Percentiles rank a stretch among this genome's conserved stretches.
Conservation (phyloP, 2,797 vertebrate species). For the Sciurus vulgaris region DNA sequence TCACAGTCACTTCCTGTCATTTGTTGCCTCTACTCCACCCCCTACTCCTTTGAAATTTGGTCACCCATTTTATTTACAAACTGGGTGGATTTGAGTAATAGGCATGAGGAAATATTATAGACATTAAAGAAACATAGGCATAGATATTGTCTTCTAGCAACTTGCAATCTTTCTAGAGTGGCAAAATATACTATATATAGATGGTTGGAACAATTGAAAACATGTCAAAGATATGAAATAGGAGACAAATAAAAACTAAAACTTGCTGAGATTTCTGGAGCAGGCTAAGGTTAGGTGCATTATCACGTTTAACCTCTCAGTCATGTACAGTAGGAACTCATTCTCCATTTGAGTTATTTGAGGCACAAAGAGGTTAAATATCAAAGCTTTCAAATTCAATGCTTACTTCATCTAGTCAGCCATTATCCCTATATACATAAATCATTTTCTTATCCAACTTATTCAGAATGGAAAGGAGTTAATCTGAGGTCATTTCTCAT, state of each 20-base stretch:
- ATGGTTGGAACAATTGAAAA: not conserved
- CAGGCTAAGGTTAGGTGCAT: not conserved
- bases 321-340: not conserved
- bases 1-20: constrained; percentile 65
- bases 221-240: not conserved
- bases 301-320: not conserved
- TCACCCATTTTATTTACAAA: constrained; percentile 8
- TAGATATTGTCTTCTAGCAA: not conserved
- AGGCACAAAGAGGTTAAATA: not conserved
- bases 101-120: not conserved
- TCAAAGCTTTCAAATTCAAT: not conserved
- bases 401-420: not conserved
- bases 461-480: not conserved
- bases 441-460: not conserved
- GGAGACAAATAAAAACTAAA: not conserved
- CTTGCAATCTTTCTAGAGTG: not conserved
- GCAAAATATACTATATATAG: not conserved
- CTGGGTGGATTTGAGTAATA: not conserved
- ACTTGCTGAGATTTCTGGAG: not conserved
- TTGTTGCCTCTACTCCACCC: not conserved
- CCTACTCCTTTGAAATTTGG: not conserved
- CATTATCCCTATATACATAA: not conserved
- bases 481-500: not conserved
- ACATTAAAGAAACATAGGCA: not conserved
- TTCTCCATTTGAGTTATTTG: not conserved